A percentile compares a stretch with the other conserved stretches of the same genome.
Evolutionary conservation across 2,888 invertebrate species (phyloP).

Genomic region (Drosophila yooni): DNA sequence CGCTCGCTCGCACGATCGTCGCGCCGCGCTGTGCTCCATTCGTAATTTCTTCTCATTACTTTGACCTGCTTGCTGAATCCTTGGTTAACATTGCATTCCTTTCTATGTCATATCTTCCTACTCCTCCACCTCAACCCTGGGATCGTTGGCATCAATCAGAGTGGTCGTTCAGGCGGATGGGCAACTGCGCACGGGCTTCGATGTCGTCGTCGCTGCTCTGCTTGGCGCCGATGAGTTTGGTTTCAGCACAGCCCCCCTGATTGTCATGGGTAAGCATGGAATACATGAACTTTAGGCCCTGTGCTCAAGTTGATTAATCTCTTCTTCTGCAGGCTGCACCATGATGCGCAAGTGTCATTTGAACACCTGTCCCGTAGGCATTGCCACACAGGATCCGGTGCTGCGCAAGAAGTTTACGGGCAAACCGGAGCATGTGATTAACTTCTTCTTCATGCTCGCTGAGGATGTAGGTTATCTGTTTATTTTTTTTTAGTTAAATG

Average conservation of each 20-base stretch:
- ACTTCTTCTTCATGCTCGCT: slow-evolving; percentile 98
- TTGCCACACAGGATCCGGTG: slow-evolving; percentile 98
- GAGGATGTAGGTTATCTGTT: slow-evolving; percentile 90
- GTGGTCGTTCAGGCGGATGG: slow-evolving; percentile 98
- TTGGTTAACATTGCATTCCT: slow-evolving; percentile 73
- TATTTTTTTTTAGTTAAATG: background rate
- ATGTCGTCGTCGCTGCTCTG: slow-evolving; percentile 97
- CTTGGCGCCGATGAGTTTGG: slow-evolving; percentile 99
- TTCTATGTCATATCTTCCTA: slow-evolving; percentile 78
- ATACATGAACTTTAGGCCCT: background rate
- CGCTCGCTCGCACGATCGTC: slow-evolving; percentile 75
- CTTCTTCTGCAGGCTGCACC: slow-evolving; percentile 90
- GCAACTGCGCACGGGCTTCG: slow-evolving; percentile 97
- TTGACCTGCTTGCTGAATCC: slow-evolving; percentile 50
- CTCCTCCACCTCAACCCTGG: slow-evolving; percentile 53
- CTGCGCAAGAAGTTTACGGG: slow-evolving; percentile 98
- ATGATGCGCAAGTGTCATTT: slow-evolving; percentile 99
- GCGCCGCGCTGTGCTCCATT: slow-evolving; percentile 84
- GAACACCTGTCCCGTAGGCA: slow-evolving; percentile 99
- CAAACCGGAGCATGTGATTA: slow-evolving; percentile 98
- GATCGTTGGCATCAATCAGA: slow-evolving; percentile 84
- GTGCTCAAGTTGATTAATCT: background rate
- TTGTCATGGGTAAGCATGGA: slow-evolving; percentile 90
- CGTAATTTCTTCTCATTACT: slow-evolving; percentile 83
- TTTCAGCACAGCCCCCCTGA: slow-evolving; percentile 98